A percentile compares a stretch with the other conserved stretches of the same genome.
These are phyloP conservation scores for Alentia gelatinosa DNA, from an alignment of 2,888 invertebrate species.

Conservation along the genomic window DNA sequence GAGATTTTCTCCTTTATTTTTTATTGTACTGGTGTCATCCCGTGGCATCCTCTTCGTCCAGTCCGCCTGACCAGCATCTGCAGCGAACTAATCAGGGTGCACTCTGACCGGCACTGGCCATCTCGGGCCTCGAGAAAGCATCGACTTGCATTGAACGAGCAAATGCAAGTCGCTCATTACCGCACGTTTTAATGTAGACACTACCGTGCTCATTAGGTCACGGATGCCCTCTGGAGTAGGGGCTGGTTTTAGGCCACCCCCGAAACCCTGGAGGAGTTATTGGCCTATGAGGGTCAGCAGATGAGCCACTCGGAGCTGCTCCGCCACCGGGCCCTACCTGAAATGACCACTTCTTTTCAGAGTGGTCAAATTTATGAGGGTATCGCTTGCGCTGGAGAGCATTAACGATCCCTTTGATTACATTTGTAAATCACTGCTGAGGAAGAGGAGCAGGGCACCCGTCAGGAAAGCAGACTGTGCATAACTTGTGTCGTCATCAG, in stretches of 20 bases:
- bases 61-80: too few species aligned
- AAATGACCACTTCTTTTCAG: constrained; percentile 3
- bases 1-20: too few species aligned
- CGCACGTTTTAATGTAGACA: background rate
- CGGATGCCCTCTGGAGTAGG: background rate
- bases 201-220: background rate
- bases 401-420: background rate
- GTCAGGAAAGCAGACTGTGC: background rate
- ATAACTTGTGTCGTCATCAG: too few species aligned
- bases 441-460: background rate
- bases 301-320: background rate
- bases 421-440: background rate
- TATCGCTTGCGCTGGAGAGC: background rate
- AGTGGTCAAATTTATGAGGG: background rate
- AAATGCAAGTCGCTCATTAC: background rate
- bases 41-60: too few species aligned
- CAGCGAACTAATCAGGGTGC: too few species aligned
- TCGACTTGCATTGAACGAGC: too few species aligned
- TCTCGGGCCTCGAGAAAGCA: too few species aligned
- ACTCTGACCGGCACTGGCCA: too few species aligned
- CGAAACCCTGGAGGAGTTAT: background rate
- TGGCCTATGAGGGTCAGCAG: background rate
- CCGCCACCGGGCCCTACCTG: background rate
- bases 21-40: too few species aligned
- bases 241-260: background rate